Conservation (phyloP, 64 coral and sea anemone species). For the Montipora capricornis region DNA sequence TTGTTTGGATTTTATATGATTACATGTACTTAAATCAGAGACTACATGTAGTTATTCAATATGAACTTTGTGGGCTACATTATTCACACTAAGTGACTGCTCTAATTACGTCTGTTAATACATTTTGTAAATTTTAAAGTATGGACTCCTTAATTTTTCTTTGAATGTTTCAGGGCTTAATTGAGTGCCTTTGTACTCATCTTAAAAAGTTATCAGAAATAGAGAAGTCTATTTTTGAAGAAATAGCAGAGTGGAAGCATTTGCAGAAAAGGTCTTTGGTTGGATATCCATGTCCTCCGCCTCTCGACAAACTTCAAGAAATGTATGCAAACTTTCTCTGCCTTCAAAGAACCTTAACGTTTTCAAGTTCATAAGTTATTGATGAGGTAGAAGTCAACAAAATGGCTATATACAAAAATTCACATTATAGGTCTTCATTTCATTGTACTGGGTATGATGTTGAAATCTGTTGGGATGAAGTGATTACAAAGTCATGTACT, state of each 20-base stretch:
- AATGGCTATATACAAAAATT: too few relatives aligned
- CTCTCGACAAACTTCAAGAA: slow-evolving; percentile 65
- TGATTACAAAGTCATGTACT: neutral
- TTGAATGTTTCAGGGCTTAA: slow-evolving; percentile 4
- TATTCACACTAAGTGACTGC: too few relatives aligned
- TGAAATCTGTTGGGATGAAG: neutral
- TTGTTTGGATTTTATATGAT: too few relatives aligned
- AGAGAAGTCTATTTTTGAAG: slow-evolving; percentile 16
- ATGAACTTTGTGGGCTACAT: too few relatives aligned
- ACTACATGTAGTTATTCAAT: too few relatives aligned
- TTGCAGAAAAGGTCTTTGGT: slow-evolving; percentile 50
- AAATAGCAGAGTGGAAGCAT: slow-evolving; percentile 46
- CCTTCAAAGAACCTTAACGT: neutral
- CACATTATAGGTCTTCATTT: too few relatives aligned
- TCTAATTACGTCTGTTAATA: too few relatives aligned
- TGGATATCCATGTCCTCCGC: slow-evolving; percentile 38
- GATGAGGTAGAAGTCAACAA: too few relatives aligned
- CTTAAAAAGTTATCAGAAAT: slow-evolving; percentile 43
- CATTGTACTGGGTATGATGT: neutral
- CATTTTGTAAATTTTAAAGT: too few relatives aligned
- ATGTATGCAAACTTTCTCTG: slow-evolving; percentile 30
- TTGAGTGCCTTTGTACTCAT: slow-evolving; percentile 32
- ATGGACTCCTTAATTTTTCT: neutral
- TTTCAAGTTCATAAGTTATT: too few relatives aligned
- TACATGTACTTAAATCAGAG: too few relatives aligned